Conservation (phyloP, 2,113 vertebrate genomes). For the Herpailurus yagouaroundi region DNA sequence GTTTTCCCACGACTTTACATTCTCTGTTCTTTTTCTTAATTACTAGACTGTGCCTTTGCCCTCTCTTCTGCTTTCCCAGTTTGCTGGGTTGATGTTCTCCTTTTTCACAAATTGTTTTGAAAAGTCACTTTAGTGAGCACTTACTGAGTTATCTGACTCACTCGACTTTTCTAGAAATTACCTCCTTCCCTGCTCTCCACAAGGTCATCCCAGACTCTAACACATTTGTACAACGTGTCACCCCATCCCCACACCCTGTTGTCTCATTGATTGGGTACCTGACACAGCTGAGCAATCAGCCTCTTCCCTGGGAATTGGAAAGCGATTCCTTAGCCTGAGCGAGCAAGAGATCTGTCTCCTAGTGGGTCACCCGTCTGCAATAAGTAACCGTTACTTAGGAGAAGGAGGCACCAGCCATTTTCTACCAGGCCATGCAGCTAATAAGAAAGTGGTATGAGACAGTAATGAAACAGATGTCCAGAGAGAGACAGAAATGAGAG, state of each 20-base stretch:
- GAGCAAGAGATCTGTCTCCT: neutral
- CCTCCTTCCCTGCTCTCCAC: neutral
- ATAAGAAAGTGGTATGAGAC: neutral
- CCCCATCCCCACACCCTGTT: accelerated
- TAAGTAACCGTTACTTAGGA: neutral
- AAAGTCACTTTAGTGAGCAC: constrained; percentile 54
- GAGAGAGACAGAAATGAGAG: neutral
- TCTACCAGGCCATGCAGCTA: neutral
- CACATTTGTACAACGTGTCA: accelerated
- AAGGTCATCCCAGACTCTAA: neutral
- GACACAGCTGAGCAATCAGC: neutral
- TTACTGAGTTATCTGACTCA: neutral
- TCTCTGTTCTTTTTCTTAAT: constrained; percentile 56
- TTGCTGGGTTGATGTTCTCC: neutral
- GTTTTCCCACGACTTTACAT: neutral
- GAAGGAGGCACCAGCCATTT: neutral
- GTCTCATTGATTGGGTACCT: neutral
- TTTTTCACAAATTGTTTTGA: constrained; percentile 34
- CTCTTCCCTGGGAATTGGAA: neutral
- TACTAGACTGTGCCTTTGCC: neutral
- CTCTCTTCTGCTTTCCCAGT: constrained; percentile 16
- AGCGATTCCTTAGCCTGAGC: neutral
- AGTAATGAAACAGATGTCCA: neutral
- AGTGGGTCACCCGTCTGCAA: neutral
- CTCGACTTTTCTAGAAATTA: neutral